These are phyloP conservation scores for Temnothorax nylanderi DNA, from an alignment of 1,140 invertebrate genomes.

Conservation along the genomic window DNA sequence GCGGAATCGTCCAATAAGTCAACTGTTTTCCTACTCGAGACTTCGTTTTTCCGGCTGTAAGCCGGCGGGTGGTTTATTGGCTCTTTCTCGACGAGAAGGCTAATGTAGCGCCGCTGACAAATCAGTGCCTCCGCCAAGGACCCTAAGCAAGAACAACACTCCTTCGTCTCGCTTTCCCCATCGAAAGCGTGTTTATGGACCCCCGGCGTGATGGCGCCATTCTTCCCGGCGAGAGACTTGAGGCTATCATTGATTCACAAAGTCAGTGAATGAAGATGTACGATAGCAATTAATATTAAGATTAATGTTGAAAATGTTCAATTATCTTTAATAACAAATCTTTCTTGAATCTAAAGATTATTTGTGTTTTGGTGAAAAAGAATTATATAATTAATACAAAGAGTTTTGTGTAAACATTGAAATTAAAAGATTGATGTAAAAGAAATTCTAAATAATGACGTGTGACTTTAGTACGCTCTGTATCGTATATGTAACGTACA, in stretches of 20 bases:
- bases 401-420: neutral
- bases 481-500: neutral
- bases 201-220: neutral
- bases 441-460: neutral
- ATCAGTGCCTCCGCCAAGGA: slow-evolving; percentile 36
- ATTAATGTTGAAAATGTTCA: neutral
- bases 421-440: neutral
- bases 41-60: slow-evolving; percentile 33
- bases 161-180: slow-evolving; percentile 23
- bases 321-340: slow-evolving; percentile 1
- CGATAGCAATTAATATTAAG: neutral
- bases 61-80: slow-evolving; percentile 53
- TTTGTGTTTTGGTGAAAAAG: neutral
- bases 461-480: neutral
- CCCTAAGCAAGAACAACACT: slow-evolving; percentile 54
- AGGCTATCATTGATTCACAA: neutral
- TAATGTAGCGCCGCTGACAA: slow-evolving; percentile 62
- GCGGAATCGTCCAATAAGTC: slow-evolving; percentile 55
- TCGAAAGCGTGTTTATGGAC: slow-evolving; percentile 41
- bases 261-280: neutral
- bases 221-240: neutral
- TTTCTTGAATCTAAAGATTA: neutral
- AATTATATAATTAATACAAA: neutral
- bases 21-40: slow-evolving; percentile 51
- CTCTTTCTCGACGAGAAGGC: slow-evolving; percentile 24